Percentiles rank a stretch among this genome's conserved stretches.
Evolutionary conservation across 2,797 vertebrate species (phyloP).

Genomic region (Eremophila alpestris): DNA sequence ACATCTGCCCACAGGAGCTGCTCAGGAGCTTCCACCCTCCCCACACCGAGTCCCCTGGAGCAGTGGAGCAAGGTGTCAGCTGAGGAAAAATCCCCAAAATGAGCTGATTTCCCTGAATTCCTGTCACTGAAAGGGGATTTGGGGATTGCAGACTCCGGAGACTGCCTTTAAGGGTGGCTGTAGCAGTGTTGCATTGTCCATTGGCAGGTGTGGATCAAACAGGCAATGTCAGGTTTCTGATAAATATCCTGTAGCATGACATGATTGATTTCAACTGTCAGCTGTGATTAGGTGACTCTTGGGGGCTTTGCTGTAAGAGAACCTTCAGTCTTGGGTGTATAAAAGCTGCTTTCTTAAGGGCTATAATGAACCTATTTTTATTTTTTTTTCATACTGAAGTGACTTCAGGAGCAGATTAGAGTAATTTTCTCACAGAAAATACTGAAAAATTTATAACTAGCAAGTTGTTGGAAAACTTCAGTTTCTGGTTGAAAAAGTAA

Average conservation of each 20-base stretch:
- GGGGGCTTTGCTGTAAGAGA: not conserved
- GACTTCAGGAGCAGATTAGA: not conserved
- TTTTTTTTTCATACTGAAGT: not conserved
- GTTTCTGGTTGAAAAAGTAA: not conserved
- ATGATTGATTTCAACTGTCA: not conserved
- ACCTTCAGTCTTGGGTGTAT: not conserved
- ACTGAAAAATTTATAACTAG: not conserved
- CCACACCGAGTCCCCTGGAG: fast-evolving
- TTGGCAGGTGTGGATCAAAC: not conserved
- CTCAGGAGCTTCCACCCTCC: not conserved
- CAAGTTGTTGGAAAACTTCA: not conserved
- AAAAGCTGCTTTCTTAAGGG: not conserved
- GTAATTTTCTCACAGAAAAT: not conserved
- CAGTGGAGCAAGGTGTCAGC: not conserved
- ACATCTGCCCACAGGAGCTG: fast-evolving
- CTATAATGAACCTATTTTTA: not conserved
- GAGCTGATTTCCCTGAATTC: not conserved
- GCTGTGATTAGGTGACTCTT: not conserved
- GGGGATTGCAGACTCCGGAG: not conserved
- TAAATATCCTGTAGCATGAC: not conserved
- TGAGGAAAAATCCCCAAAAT: not conserved
- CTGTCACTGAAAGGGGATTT: not conserved
- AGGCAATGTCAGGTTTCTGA: not conserved
- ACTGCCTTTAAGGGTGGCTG: not conserved
- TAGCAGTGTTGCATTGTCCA: fast-evolving